A percentile compares a stretch with the other conserved stretches of the same genome.
Evolutionary conservation across 2,113 vertebrate genomes (phyloP).

Genomic region (Mystacornis crossleyi): DNA sequence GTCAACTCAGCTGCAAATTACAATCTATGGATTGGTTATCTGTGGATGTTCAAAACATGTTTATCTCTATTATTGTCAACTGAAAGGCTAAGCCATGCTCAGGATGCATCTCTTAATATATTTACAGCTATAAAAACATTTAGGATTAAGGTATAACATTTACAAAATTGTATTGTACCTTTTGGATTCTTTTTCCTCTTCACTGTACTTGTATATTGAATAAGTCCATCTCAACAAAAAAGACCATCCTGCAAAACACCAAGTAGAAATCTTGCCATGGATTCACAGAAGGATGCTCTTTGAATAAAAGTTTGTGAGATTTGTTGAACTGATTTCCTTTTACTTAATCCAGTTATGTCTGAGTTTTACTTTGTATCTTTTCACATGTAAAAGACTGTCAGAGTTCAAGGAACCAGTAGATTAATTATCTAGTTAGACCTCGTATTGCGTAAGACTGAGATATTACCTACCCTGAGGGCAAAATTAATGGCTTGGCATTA

Average conservation of each 20-base stretch:
- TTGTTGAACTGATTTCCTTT: not conserved
- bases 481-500: not conserved
- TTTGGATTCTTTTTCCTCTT: not conserved
- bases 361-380: not conserved
- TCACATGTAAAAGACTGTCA: not conserved
- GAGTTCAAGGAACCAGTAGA: not conserved
- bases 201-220: not conserved
- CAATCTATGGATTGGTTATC: not conserved
- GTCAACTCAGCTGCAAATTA: not conserved
- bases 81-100: not conserved
- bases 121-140: not conserved
- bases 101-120: slow-evolving; percentile 7
- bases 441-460: not conserved
- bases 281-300: not conserved
- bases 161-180: not conserved
- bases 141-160: not conserved
- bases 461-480: not conserved
- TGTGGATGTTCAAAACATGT: not conserved
- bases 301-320: not conserved
- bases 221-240: not conserved
- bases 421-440: not conserved
- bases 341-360: not conserved
- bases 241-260: not conserved
- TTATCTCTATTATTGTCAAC: slow-evolving; percentile 29
- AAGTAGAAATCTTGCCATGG: not conserved